Evolutionary conservation across 2,113 vertebrate genomes (phyloP).

Genomic region (Seriola rivoliana): DNA sequence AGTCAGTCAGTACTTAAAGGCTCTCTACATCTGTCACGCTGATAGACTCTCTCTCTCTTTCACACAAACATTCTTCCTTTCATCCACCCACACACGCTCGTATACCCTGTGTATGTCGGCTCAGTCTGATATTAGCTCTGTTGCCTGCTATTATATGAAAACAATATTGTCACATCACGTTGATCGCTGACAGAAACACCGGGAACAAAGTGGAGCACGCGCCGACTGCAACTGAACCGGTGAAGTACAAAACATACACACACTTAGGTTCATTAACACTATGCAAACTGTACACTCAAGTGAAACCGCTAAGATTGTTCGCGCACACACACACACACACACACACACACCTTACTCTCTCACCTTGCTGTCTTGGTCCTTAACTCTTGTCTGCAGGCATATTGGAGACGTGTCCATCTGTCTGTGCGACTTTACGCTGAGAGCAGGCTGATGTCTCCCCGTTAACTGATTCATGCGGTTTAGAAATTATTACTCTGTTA

Average conservation of each 20-base stretch:
- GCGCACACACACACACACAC: too few species aligned
- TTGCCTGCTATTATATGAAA: background rate
- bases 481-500: background rate
- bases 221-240: background rate
- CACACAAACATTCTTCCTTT: background rate
- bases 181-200: background rate
- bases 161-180: background rate
- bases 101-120: background rate
- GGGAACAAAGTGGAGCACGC: background rate
- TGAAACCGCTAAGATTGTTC: background rate
- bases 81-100: constrained; percentile 29
- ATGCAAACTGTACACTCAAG: background rate
- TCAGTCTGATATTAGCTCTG: background rate
- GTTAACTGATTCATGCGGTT: background rate
- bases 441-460: background rate
- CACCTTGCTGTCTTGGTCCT: constrained; percentile 39
- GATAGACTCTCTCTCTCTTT: constrained; percentile 34
- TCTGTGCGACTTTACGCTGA: constrained; percentile 71
- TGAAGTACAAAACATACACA: background rate
- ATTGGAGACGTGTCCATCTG: constrained; percentile 71
- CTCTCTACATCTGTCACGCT: constrained; percentile 26
- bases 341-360: background rate
- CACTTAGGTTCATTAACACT: background rate
- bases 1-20: constrained; percentile 19
- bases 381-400: constrained; percentile 59